Evolutionary conservation across 2,888 invertebrate species (phyloP).

Genomic region (Cantharis rufa): DNA sequence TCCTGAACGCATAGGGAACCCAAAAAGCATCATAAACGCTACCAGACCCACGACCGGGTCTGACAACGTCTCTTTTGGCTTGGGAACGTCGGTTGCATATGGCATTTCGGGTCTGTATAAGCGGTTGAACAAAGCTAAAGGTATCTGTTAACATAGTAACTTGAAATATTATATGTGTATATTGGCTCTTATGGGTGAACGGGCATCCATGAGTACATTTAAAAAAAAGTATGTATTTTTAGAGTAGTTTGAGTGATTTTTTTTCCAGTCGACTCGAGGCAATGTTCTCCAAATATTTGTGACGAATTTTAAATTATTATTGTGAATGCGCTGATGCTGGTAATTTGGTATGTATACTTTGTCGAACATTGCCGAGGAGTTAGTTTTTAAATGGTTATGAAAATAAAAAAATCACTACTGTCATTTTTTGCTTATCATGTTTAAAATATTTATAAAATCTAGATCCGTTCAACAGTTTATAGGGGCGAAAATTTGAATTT

Average conservation of each 20-base stretch:
- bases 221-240: slow-evolving; percentile 39
- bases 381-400: slow-evolving; percentile 47
- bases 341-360: neutral
- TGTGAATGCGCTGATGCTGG: neutral
- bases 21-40: too few species aligned
- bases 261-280: slow-evolving; percentile 47
- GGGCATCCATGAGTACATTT: slow-evolving; percentile 49
- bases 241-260: slow-evolving; percentile 44
- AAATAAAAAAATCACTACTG: slow-evolving; percentile 18
- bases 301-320: neutral
- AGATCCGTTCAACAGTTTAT: slow-evolving; percentile 51
- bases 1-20: too few species aligned
- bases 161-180: slow-evolving; percentile 48
- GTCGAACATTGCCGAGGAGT: slow-evolving; percentile 47
- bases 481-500: slow-evolving; percentile 35
- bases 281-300: slow-evolving; percentile 38
- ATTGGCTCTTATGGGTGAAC: slow-evolving; percentile 53
- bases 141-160: slow-evolving; percentile 47
- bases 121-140: too few species aligned
- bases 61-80: too few species aligned
- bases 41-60: too few species aligned
- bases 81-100: too few species aligned
- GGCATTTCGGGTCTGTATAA: too few species aligned
- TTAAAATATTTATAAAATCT: slow-evolving; percentile 38
- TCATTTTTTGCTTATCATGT: slow-evolving; percentile 43